Percentiles rank a stretch among this genome's conserved stretches.
Conservation (phyloP, 2,797 vertebrate genomes). For the Poecilia gillii region DNA sequence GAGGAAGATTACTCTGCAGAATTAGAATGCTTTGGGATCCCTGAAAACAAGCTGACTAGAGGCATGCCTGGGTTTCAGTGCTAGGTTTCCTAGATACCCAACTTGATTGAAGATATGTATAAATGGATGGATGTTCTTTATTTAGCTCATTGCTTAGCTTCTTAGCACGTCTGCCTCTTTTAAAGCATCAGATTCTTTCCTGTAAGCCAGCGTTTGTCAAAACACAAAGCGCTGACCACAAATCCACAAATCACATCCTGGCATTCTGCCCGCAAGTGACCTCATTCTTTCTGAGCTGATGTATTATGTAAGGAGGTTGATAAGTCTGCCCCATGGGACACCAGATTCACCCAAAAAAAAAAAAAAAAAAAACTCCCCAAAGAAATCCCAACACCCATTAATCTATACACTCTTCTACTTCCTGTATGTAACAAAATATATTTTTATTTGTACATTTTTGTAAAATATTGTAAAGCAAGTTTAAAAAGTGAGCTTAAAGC, state of each 20-base stretch:
- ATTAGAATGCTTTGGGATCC: background rate
- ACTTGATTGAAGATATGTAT: background rate
- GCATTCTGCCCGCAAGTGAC: constrained; percentile 54
- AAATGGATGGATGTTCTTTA: background rate
- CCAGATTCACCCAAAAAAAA: background rate
- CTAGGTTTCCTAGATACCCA: background rate
- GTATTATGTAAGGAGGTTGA: constrained; percentile 46
- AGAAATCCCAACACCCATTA: background rate
- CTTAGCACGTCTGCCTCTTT: constrained; percentile 34
- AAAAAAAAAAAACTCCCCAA: too few species aligned
- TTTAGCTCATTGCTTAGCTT: constrained; percentile 9
- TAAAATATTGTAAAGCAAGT: background rate
- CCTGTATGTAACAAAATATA: background rate
- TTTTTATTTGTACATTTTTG: constrained; percentile 6
- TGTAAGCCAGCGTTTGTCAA: constrained; percentile 33
- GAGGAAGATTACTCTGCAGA: background rate
- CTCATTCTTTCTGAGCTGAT: constrained; percentile 51
- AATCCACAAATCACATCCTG: constrained; percentile 50
- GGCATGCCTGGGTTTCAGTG: background rate
- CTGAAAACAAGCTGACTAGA: background rate
- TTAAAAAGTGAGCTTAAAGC: background rate
- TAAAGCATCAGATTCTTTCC: constrained; percentile 31
- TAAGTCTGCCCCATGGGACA: constrained; percentile 15
- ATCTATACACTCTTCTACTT: background rate
- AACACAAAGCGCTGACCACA: constrained; percentile 58